Evolutionary conservation across 2,888 invertebrate species (phyloP).

Genomic region (Lycaena phlaeas): DNA sequence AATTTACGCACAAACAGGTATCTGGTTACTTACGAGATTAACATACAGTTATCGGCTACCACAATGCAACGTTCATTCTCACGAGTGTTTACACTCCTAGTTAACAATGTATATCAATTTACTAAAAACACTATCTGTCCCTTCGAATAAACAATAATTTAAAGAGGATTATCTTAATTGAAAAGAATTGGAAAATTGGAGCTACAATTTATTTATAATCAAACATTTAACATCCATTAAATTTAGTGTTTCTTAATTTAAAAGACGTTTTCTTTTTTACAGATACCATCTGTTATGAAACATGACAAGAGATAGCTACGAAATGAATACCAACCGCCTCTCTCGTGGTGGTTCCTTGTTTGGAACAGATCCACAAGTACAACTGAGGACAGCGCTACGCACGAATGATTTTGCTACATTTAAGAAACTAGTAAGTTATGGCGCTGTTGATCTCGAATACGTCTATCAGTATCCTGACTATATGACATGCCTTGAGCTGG

Average conservation of each 20-base stretch:
- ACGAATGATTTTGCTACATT: conserved; percentile 68
- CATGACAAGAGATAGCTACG: conserved; percentile 49
- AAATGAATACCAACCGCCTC: conserved; percentile 54
- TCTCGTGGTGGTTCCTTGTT: conserved; percentile 59
- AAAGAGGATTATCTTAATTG: conserved; percentile 24
- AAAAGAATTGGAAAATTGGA: conserved; percentile 42
- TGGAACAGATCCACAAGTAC: conserved; percentile 57
- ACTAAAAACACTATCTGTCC: conserved; percentile 3
- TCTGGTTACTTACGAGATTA: too few species aligned
- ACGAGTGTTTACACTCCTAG: conserved; percentile 38
- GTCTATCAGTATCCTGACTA: conserved; percentile 71
- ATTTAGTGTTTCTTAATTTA: background rate
- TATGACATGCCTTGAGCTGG: conserved; percentile 75
- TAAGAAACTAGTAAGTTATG: conserved; percentile 57
- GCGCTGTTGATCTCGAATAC: conserved; percentile 65
- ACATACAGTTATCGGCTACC: conserved; percentile 23
- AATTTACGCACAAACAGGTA: too few species aligned
- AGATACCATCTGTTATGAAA: conserved; percentile 64
- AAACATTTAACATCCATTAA: conserved; percentile 21
- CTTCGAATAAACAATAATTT: conserved; percentile 3
- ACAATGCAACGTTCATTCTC: conserved; percentile 39
- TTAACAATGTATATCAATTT: conserved; percentile 35
- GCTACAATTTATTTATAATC: conserved; percentile 31
- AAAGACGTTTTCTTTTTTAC: conserved; percentile 20
- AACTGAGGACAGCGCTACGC: conserved; percentile 64